Percentiles rank a stretch among this genome's conserved stretches.
Evolutionary conservation across 2,797 vertebrate genomes (phyloP).

Genomic region (Eupleurogrammus muticus): DNA sequence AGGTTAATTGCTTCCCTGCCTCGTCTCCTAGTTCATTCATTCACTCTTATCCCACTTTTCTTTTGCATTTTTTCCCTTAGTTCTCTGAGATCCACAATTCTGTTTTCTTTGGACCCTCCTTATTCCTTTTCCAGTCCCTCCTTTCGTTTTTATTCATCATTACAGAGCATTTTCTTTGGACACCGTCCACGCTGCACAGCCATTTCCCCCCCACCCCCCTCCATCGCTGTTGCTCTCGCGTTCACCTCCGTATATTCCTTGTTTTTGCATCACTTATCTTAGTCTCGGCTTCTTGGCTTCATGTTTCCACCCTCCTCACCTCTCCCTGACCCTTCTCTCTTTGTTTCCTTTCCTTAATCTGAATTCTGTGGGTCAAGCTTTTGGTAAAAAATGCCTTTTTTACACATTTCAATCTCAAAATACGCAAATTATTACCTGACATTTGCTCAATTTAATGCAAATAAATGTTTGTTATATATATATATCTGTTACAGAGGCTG

Average conservation of each 20-base stretch:
- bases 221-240: background rate
- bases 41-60: background rate
- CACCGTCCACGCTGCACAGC: slow-evolving; percentile 37
- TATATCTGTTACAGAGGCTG: too few species aligned
- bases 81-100: slow-evolving; percentile 13
- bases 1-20: slow-evolving; percentile 12
- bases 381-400: slow-evolving; percentile 8
- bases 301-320: slow-evolving; percentile 22
- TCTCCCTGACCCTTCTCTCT: slow-evolving; percentile 11
- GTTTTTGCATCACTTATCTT: slow-evolving; percentile 32
- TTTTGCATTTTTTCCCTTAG: background rate
- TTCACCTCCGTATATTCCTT: slow-evolving; percentile 12
- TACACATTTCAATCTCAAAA: background rate
- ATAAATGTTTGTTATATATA: too few species aligned
- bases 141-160: slow-evolving; percentile 52
- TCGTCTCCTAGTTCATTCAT: slow-evolving; percentile 1
- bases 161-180: slow-evolving; percentile 65
- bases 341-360: background rate
- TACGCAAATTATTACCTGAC: too few species aligned
- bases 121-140: slow-evolving; percentile 24
- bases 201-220: slow-evolving; percentile 4
- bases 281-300: slow-evolving; percentile 23
- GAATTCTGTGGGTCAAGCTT: slow-evolving; percentile 6
- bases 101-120: slow-evolving; percentile 66
- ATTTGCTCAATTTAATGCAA: too few species aligned